Conservation (phyloP, 2,888 invertebrate genomes). For the Epirrita christyi region DNA sequence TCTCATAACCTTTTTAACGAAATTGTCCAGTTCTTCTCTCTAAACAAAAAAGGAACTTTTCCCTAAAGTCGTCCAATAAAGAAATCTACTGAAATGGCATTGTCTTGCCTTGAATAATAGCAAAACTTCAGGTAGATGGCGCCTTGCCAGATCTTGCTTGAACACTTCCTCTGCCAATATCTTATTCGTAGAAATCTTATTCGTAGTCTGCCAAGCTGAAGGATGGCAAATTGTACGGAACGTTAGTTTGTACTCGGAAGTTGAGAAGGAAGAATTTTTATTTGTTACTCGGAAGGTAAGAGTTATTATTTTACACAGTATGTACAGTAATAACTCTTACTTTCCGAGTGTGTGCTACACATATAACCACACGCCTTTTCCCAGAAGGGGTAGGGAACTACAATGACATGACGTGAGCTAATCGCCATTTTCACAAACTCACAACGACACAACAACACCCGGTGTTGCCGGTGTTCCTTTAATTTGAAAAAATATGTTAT, state of each 20-base stretch:
- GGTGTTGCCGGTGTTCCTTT: no score
- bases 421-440: no score
- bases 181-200: not conserved
- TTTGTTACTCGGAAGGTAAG: no score
- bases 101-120: slow-evolving; percentile 19
- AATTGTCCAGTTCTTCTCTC: not conserved
- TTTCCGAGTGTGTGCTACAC: no score
- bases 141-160: slow-evolving; percentile 8
- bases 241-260: not conserved
- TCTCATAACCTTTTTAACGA: no score
- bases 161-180: slow-evolving; percentile 11
- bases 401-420: no score
- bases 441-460: no score
- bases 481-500: no score
- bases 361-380: no score
- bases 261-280: not conserved
- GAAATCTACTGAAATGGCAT: slow-evolving; percentile 3
- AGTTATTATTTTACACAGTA: no score
- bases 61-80: slow-evolving; percentile 1
- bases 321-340: no score
- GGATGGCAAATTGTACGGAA: not conserved
- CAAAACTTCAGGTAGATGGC: slow-evolving; percentile 17
- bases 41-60: slow-evolving; percentile 1
- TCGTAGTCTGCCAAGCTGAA: not conserved
- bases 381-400: no score